These are phyloP conservation scores for Acanthacorydalis orientalis DNA, from an alignment of 2,888 invertebrate genomes.

Conservation along the genomic window DNA sequence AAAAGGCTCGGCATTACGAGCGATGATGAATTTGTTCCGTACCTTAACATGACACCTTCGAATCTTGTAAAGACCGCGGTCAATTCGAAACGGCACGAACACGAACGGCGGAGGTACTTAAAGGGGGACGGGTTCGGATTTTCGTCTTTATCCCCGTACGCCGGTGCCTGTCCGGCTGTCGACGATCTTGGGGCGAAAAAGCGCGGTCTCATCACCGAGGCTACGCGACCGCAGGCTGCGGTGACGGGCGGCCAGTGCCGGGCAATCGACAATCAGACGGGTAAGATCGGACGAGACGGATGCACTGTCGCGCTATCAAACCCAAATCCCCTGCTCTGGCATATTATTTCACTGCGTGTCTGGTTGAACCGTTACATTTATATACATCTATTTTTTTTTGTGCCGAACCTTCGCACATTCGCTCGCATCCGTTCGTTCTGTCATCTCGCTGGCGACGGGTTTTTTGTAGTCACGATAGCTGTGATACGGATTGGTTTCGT, in stretches of 20 bases:
- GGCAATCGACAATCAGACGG: constrained; percentile 38
- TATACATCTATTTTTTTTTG: not conserved
- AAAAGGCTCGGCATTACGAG: constrained; percentile 18
- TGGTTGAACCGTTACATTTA: constrained; percentile 6
- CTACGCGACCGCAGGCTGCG: constrained; percentile 22
- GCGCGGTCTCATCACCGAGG: constrained; percentile 27
- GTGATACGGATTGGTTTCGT: no score
- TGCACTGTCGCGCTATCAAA: constrained; percentile 9
- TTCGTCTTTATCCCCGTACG: constrained; percentile 8
- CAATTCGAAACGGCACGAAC: constrained; percentile 40
- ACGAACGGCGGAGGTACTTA: constrained; percentile 32
- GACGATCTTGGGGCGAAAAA: constrained; percentile 26
- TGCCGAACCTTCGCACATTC: no score
- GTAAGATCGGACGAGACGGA: constrained; percentile 28
- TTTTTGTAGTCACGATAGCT: no score
- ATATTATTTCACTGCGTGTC: constrained; percentile 7
- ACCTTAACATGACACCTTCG: constrained; percentile 34
- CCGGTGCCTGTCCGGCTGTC: constrained; percentile 9
- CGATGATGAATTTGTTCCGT: constrained; percentile 6
- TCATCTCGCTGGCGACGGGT: no score
- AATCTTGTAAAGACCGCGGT: constrained; percentile 46
- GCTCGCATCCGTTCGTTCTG: no score
- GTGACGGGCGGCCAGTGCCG: constrained; percentile 20
- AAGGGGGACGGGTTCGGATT: constrained; percentile 27
- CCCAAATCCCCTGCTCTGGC: not conserved